These are phyloP conservation scores for Paedocypris sp. DNA, from an alignment of 2,113 vertebrate genomes.

Conservation along the genomic window DNA sequence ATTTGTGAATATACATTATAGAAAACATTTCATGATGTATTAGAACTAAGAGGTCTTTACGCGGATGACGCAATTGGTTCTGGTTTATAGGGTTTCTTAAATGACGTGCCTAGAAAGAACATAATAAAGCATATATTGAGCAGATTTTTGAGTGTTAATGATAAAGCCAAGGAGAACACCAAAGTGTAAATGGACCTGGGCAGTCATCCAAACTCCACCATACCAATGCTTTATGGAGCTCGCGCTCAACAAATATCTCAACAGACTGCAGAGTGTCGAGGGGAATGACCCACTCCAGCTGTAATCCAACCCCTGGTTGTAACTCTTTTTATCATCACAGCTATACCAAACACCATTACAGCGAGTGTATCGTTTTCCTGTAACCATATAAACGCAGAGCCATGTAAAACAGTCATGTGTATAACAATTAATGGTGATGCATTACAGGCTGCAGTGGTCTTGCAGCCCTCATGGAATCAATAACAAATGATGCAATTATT, in stretches of 20 bases:
- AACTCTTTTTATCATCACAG: not conserved
- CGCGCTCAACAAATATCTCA: constrained; percentile 12
- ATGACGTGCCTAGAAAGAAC: not conserved
- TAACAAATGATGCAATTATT: too few species aligned
- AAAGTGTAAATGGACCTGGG: not conserved
- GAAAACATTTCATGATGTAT: constrained; percentile 2
- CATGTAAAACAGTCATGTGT: not conserved
- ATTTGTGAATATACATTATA: not conserved
- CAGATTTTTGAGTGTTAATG: not conserved
- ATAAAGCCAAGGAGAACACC: constrained; percentile 1
- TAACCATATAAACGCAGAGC: not conserved
- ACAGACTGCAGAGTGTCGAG: not conserved
- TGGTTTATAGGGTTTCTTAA: not conserved
- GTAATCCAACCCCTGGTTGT: not conserved
- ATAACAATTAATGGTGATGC: too few species aligned
- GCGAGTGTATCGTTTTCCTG: not conserved
- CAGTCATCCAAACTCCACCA: not conserved
- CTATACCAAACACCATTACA: not conserved
- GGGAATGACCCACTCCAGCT: not conserved
- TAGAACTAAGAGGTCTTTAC: not conserved
- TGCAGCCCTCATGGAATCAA: too few species aligned
- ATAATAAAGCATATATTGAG: not conserved
- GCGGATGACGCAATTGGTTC: not conserved
- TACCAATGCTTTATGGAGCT: not conserved
- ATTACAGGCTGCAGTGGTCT: too few species aligned